Percentiles rank a stretch among this genome's conserved stretches.
Evolutionary conservation across 2,888 invertebrate species (phyloP).

Genomic region (Machimus atricapillus): DNA sequence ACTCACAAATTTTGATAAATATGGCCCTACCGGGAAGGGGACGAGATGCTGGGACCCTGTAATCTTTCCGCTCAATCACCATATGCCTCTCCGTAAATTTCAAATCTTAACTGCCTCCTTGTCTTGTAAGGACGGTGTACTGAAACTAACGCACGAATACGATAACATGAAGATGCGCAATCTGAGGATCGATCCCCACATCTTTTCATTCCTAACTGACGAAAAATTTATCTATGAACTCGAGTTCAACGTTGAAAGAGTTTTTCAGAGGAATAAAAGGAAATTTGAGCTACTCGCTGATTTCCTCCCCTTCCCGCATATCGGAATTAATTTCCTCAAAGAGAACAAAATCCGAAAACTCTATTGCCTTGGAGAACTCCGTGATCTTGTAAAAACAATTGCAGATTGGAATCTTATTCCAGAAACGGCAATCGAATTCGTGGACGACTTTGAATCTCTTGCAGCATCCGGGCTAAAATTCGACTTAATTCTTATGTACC

Average conservation of each 20-base stretch:
- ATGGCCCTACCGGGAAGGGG: background rate
- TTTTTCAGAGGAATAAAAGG: constrained; percentile 31
- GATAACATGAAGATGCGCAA: background rate
- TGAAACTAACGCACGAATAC: constrained; percentile 43
- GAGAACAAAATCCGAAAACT: constrained; percentile 44
- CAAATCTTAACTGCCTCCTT: constrained; percentile 40
- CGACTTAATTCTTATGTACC: constrained; percentile 45
- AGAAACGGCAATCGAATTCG: constrained; percentile 37
- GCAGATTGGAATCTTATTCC: constrained; percentile 44
- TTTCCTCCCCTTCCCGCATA: constrained; percentile 46
- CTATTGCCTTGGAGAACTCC: constrained; percentile 40
- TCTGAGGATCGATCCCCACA: constrained; percentile 37
- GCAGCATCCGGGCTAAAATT: constrained; percentile 26
- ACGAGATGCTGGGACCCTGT: constrained; percentile 47
- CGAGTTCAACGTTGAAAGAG: constrained; percentile 43
- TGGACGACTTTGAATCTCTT: constrained; percentile 42
- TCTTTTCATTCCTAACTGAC: constrained; percentile 45
- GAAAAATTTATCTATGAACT: constrained; percentile 45
- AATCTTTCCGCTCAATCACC: constrained; percentile 39
- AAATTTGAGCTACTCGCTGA: constrained; percentile 40
- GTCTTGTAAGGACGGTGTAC: constrained; percentile 43
- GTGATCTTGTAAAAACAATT: constrained; percentile 37
- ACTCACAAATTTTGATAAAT: constrained; percentile 42
- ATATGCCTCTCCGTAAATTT: constrained; percentile 41
- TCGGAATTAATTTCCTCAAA: constrained; percentile 46